Percentiles rank a stretch among this genome's conserved stretches.
Evolutionary conservation across 2,113 vertebrate species (phyloP).

Genomic region (Shinisaurus crocodilurus): DNA sequence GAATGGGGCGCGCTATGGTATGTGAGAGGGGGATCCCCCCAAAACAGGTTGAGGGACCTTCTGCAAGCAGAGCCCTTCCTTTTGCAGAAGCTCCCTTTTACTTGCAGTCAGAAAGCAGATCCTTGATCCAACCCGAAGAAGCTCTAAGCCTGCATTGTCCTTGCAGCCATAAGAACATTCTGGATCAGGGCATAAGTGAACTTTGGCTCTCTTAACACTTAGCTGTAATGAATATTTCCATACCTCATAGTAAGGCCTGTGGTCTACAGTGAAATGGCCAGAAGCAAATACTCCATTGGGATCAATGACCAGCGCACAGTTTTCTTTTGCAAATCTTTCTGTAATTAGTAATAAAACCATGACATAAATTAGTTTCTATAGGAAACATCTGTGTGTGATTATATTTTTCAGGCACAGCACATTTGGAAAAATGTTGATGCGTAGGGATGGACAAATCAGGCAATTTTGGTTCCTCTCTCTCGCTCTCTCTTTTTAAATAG

Average conservation of each 20-base stretch:
- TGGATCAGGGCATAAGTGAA: neutral
- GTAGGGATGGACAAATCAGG: neutral
- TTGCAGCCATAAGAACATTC: too few relatives aligned
- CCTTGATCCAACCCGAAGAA: too few relatives aligned
- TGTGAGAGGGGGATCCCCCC: too few relatives aligned
- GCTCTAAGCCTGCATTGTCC: neutral
- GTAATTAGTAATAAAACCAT: neutral
- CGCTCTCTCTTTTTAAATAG: too few relatives aligned
- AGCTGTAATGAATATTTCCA: neutral
- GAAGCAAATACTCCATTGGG: conserved; percentile 8
- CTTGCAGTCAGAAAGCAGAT: too few relatives aligned
- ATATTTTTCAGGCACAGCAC: neutral
- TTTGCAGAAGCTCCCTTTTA: too few relatives aligned
- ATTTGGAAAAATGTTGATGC: neutral
- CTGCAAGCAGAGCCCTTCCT: too few relatives aligned
- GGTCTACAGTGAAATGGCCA: neutral
- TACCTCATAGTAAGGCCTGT: conserved; percentile 3
- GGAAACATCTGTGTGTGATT: neutral
- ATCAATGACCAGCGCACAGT: neutral
- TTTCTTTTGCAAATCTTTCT: conserved; percentile 5
- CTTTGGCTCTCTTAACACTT: neutral
- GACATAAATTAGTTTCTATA: neutral
- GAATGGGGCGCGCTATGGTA: too few relatives aligned
- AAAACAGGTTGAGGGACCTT: too few relatives aligned
- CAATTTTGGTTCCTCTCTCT: neutral